Base-by-base conservation (phyloP, 2,113 vertebrate genomes). In the Tylochromis polylepis region DNA sequence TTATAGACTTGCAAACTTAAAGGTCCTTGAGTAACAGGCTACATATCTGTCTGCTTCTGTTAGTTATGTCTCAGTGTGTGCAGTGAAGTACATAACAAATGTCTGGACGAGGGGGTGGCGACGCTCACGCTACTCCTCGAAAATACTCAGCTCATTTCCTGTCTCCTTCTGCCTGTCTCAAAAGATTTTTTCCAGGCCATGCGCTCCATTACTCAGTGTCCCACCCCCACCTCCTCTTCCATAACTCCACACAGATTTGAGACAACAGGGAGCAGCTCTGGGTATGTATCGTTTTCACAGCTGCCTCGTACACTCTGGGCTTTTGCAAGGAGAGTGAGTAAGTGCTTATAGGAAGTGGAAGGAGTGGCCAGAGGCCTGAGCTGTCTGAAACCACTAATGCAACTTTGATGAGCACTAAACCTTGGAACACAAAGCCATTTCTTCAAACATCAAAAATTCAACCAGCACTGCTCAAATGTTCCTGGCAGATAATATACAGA, bases 91-190 rank as follows among this genome's bases (percentile, higher is more conserved):
- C 59, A 67, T 60, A 38, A 92, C 53, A 79, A 86, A 83, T 72
- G 93, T 93, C 89, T 92, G 88, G 87, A 75, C 24, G 38, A 43
- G 91, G 85, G 77, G 87, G 88, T 38, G 67, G 46, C 11, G 1
- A 11, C 41, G 43, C 80, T 81, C 43, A 9, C 41, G n/a, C 70
- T 75, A 15, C 60, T 82, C 34, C 72, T 88, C 10, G 3, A 89
- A 93, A 91, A 93, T 31, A 91, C 53, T 82, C 80, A 8, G 36
- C 85, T 88, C 89, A 89, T 87, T 92, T 94, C 91, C 91, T 83
- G 89, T 92, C 87, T 91, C 84, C 53, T 72, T 53, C 72, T 81
- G 53, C 75, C 22, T 51, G 82, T 87, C 81, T 90, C 75, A 60
- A 59, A 34, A 86, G 10, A 5, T 11, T 81, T 81, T 92, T 91